phyloP scores from a whole-genome alignment of 2,797 vertebrate species.

The Muscicapa striata region DNA sequence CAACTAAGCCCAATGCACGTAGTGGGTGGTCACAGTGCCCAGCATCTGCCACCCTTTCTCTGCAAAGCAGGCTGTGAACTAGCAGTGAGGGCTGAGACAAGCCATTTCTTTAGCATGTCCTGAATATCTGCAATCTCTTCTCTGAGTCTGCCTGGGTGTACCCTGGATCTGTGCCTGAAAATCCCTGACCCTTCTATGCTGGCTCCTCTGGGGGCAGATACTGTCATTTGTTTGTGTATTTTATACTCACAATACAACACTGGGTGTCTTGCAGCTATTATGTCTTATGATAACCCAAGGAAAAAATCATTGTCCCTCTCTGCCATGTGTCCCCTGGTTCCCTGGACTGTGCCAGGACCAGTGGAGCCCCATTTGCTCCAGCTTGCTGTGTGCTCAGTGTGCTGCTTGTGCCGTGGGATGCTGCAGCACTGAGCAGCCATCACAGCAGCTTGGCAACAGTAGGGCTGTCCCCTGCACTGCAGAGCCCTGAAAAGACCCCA shows the following conservation, averaged over 20 bases:
- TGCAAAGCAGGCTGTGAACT: accelerated
- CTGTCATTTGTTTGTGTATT: neutral
- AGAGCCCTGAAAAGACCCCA: neutral
- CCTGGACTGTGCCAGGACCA: neutral
- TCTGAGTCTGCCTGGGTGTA: neutral
- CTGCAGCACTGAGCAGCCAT: accelerated
- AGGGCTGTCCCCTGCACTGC: neutral
- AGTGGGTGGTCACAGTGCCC: accelerated
- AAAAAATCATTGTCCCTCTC: neutral
- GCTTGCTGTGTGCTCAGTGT: accelerated
- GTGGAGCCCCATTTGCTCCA: neutral
- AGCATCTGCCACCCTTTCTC: neutral
- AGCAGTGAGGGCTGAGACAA: neutral
- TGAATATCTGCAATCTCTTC: neutral
- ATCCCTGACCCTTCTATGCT: neutral
- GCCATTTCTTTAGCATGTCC: neutral
- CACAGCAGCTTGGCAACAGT: accelerated
- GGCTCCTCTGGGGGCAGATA: neutral
- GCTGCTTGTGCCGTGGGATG: accelerated
- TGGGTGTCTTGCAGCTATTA: neutral
- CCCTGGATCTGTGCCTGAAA: neutral
- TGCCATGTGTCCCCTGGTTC: neutral
- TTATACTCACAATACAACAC: neutral
- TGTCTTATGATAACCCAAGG: neutral
- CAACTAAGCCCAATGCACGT: accelerated